Evolutionary conservation across 23 tunicate genomes (phyloP).

Genomic region (Trididemnum miniatum): DNA sequence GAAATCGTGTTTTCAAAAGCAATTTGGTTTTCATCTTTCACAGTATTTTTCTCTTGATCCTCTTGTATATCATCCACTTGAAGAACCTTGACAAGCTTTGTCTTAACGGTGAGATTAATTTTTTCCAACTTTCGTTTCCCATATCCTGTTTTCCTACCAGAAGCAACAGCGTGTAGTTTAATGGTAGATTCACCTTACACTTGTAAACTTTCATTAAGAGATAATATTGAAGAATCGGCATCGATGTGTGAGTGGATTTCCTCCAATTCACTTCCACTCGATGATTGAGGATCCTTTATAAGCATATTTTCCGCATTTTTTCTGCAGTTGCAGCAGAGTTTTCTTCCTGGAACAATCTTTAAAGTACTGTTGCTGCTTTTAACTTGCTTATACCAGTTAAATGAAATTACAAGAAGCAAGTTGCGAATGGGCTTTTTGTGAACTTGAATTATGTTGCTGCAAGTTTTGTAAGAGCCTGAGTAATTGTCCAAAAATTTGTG

Average conservation of each 20-base stretch:
- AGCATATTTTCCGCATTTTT: not conserved
- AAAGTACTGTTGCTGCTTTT: not conserved
- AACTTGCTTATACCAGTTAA: conserved; percentile 1
- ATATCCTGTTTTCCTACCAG: not conserved
- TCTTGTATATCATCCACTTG: not conserved
- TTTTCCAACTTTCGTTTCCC: not conserved
- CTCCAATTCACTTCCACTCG: conserved; percentile 1
- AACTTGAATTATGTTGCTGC: not conserved
- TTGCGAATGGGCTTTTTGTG: not conserved
- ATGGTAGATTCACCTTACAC: not conserved
- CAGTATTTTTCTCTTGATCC: too few relatives aligned
- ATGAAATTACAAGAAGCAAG: not conserved
- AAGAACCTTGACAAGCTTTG: conserved; percentile 2
- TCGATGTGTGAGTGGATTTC: not conserved
- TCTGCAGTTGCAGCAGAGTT: conserved; percentile 8
- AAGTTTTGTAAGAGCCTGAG: not conserved
- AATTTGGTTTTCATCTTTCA: not conserved
- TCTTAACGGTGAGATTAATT: not conserved
- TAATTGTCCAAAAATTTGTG: conserved; percentile 7
- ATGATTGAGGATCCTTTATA: not conserved
- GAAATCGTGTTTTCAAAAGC: not conserved
- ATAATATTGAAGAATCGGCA: not conserved
- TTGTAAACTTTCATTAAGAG: not conserved
- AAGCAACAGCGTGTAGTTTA: not conserved
- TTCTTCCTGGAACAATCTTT: not conserved